These are phyloP conservation scores for Unio delphinus DNA, from an alignment of 2,888 invertebrate species.

Conservation along the genomic window DNA sequence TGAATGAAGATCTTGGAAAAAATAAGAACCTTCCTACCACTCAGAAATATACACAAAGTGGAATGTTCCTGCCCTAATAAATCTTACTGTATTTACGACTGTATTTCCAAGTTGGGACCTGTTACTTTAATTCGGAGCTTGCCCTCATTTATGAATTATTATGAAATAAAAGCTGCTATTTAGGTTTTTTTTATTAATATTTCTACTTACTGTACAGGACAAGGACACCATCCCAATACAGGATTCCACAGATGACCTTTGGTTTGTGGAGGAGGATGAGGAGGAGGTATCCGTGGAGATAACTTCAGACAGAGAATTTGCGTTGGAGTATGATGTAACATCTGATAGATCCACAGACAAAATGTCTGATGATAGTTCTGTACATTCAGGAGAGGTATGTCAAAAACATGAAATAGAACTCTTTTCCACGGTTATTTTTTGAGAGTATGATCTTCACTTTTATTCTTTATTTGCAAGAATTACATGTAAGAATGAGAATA, in stretches of 20 bases:
- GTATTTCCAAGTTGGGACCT: no score
- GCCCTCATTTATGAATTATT: background rate
- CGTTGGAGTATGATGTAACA: constrained; percentile 47
- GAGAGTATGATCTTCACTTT: background rate
- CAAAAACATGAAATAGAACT: no score
- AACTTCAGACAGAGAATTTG: constrained; percentile 37
- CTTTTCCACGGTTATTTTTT: background rate
- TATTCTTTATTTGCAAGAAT: background rate
- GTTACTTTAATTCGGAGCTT: no score
- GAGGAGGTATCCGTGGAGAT: constrained; percentile 27
- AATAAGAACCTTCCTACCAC: no score
- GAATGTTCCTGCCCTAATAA: no score
- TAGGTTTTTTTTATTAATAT: background rate
- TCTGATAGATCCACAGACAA: constrained; percentile 26
- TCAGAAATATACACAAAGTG: no score
- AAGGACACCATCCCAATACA: constrained; percentile 48
- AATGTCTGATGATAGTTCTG: constrained; percentile 28
- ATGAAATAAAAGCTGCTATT: background rate
- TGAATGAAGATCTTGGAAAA: no score
- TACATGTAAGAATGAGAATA: background rate
- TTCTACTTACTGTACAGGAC: constrained; percentile 24
- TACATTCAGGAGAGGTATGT: constrained; percentile 35
- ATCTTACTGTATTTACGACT: no score
- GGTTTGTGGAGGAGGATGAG: constrained; percentile 54
- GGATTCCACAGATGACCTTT: constrained; percentile 55